Conservation (phyloP, 2,888 invertebrate genomes). For the Mechanitis mazaeus region DNA sequence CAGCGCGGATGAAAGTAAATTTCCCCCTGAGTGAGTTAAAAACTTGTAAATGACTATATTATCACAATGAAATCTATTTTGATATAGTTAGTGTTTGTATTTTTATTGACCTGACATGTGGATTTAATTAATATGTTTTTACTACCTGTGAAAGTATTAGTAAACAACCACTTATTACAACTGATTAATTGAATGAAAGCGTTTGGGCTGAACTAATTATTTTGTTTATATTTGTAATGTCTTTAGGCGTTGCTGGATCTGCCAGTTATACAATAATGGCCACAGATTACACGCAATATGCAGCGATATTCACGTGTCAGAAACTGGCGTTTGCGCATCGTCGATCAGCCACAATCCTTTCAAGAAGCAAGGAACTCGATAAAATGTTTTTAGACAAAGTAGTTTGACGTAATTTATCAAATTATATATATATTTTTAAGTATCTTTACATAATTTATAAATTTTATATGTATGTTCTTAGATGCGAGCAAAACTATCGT, state of each 20-base stretch:
- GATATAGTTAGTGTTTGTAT: background rate
- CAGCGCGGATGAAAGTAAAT: constrained; percentile 84
- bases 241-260: constrained; percentile 82
- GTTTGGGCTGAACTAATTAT: background rate
- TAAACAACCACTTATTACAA: too few species aligned
- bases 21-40: constrained; percentile 86
- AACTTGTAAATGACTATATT: background rate
- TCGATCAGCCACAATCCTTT: constrained; percentile 88
- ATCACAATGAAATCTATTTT: background rate
- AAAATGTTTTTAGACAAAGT: constrained; percentile 83
- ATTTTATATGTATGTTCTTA: constrained; percentile 38
- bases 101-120: background rate
- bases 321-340: constrained; percentile 84
- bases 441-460: background rate
- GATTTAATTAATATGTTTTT: background rate
- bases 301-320: constrained; percentile 88
- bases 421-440: background rate
- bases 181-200: too few species aligned
- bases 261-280: constrained; percentile 84
- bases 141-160: too few species aligned
- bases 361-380: constrained; percentile 83
- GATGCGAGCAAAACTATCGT: constrained; percentile 79
- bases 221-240: too few species aligned
- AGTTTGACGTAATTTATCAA: constrained; percentile 19
- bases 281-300: constrained; percentile 85